Base-by-base conservation (phyloP, 1,140 invertebrate species). In the Drosophila sp. region DNA sequence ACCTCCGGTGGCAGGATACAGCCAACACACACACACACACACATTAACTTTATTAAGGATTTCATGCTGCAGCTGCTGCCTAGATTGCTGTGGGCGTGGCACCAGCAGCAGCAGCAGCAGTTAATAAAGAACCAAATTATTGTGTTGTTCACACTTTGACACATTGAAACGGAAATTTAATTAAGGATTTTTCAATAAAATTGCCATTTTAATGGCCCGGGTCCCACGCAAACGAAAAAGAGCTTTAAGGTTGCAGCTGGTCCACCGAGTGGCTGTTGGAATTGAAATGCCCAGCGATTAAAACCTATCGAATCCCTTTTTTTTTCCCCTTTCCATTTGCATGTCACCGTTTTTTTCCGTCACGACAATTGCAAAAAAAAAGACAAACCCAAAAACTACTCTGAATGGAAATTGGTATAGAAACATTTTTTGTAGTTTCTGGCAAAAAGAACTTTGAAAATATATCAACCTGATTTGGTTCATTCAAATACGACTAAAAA, bases 161-260 rank as follows among this genome's bases (percentile, higher is more conserved):
- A 89, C 84, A 89, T 89, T 70, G 84, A 84, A 89, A 84, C 84
- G 84, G 84, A 89, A 89, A 89, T 89, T 89, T 89, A 89, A 89
- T 89, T 84, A 89, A 80, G 71, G 68, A 80, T 87, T 86, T 82
- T 79, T 86, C 82, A 86, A 86, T 86, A 87, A 86, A 86, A 87
- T 76, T 72, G 66, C 56, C 32, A 66, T 56, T 41, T 81, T 85
- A 79, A 86, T 76, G 56, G 63, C 54, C 63, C 7, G 54, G 41
- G 57, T 60, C n/a, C 5, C 56, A 61, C 27, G 60, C 33, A 25
- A 32, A 38, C 1, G 10, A 17, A 58, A 35, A 55, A 17, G 44
- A 70, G 41, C 72, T 84, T 85, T 70, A 82, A 82, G 61, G 63
- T 64, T 50, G 69, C 74, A 70, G 73, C 80, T 77, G 79, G 41